Conservation (phyloP, 2,797 vertebrate species). For the Sebastolobus altivelis region DNA sequence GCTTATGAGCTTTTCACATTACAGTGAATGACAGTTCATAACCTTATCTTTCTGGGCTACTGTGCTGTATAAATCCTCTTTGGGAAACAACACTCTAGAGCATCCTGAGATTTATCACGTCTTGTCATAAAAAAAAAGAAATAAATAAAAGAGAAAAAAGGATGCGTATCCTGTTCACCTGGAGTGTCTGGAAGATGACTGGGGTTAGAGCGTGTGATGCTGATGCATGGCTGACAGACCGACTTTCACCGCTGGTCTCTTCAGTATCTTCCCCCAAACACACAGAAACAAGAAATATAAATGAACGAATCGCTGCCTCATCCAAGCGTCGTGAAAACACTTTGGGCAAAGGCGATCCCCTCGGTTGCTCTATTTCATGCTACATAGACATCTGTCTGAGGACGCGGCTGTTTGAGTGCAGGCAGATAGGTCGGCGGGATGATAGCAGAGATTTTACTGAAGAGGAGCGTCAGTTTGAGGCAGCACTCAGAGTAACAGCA, state of each 20-base stretch:
- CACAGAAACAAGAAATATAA: conserved; percentile 52
- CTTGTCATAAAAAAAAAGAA: conserved; percentile 59
- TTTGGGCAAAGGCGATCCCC: conserved; percentile 57
- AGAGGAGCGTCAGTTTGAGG: conserved; percentile 32
- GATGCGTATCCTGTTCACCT: conserved; percentile 53
- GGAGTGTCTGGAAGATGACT: conserved; percentile 65
- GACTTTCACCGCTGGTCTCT: conserved; percentile 54
- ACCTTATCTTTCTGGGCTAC: conserved; percentile 60
- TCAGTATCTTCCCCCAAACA: conserved; percentile 49
- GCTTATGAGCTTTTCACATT: conserved; percentile 51
- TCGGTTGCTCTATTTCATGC: conserved; percentile 59
- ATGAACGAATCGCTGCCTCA: conserved; percentile 14
- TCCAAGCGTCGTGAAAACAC: conserved; percentile 38
- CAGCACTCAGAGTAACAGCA: conserved; percentile 37
- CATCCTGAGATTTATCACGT: conserved; percentile 57
- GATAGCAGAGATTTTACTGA: conserved; percentile 53
- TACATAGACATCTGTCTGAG: conserved; percentile 57
- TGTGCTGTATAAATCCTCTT: conserved; percentile 61
- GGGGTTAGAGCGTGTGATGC: conserved; percentile 61
- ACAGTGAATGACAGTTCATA: conserved; percentile 61
- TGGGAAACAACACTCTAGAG: conserved; percentile 47
- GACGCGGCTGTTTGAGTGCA: conserved; percentile 47
- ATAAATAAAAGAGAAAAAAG: conserved; percentile 26
- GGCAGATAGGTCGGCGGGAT: conserved; percentile 40
- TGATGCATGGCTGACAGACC: conserved; percentile 53